Conservation (phyloP, 1,140 invertebrate species). For the Bombus sylvicola region DNA sequence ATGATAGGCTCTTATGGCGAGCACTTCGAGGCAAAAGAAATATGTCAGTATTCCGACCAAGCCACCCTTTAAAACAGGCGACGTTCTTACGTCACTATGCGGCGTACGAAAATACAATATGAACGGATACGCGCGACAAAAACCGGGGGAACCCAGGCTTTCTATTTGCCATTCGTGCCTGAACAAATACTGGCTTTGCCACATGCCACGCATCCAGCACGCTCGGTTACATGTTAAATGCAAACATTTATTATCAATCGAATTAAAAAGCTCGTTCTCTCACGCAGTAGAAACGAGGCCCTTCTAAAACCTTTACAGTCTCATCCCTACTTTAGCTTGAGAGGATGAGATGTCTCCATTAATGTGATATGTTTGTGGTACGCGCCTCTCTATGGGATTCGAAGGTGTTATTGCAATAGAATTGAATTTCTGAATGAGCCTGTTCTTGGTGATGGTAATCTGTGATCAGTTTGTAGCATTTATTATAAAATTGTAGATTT, state of each 20-base stretch:
- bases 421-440: not conserved
- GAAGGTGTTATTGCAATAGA: not conserved
- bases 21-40: conserved; percentile 17
- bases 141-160: conserved; percentile 20
- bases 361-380: not conserved
- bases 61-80: conserved; percentile 45
- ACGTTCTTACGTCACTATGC: conserved; percentile 60
- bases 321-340: not conserved
- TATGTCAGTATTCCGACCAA: conserved; percentile 12
- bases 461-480: not conserved
- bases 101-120: conserved; percentile 47
- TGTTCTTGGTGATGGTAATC: not conserved
- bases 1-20: conserved; percentile 8
- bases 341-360: conserved; percentile 19
- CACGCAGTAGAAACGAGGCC: conserved; percentile 9
- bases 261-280: conserved; percentile 61
- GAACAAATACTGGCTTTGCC: conserved; percentile 75
- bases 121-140: conserved; percentile 50
- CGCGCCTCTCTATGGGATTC: not conserved
- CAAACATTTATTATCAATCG: conserved; percentile 74
- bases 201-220: conserved; percentile 70
- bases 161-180: conserved; percentile 72
- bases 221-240: conserved; percentile 63
- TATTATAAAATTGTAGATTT: not conserved
- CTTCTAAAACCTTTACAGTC: not conserved